A percentile compares a stretch with the other conserved stretches of the same genome.
Evolutionary conservation across 2,888 invertebrate species (phyloP).

Genomic region (Harpagoxenus sublaevis): DNA sequence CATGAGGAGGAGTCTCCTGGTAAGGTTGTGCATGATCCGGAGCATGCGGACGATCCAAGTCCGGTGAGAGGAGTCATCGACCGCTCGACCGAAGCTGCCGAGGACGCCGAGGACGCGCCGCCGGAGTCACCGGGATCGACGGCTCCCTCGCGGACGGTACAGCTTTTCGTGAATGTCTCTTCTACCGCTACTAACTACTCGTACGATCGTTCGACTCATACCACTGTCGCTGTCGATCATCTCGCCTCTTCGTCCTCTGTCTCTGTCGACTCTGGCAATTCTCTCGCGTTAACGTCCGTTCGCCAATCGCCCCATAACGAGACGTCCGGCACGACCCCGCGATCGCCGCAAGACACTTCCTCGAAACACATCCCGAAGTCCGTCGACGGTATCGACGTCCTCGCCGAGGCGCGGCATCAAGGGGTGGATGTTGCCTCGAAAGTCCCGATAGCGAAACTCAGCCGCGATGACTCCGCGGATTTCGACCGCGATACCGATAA

Average conservation of each 20-base stretch:
- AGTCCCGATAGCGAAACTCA: slow-evolving; percentile 13
- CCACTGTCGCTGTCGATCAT: slow-evolving; percentile 55
- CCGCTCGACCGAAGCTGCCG: slow-evolving; percentile 13
- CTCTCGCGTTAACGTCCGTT: slow-evolving; percentile 38
- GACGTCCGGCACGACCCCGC: background rate
- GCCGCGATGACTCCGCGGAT: slow-evolving; percentile 10
- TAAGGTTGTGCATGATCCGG: slow-evolving; percentile 76
- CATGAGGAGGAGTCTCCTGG: slow-evolving; percentile 73
- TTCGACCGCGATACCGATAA: slow-evolving; percentile 31
- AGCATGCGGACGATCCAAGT: slow-evolving; percentile 61
- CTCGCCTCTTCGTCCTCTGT: slow-evolving; percentile 59
- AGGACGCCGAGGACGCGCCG: slow-evolving; percentile 16
- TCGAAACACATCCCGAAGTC: background rate
- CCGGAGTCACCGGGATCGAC: slow-evolving; percentile 50
- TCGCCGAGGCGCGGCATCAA: slow-evolving; percentile 18
- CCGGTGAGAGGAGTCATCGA: slow-evolving; percentile 35
- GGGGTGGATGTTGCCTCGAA: slow-evolving; percentile 14
- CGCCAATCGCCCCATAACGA: background rate
- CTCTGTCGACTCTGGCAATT: slow-evolving; percentile 55
- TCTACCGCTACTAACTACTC: slow-evolving; percentile 68
- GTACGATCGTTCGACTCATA: slow-evolving; percentile 63
- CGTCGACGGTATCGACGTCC: background rate
- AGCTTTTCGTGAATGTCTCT: slow-evolving; percentile 58
- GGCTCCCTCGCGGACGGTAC: slow-evolving; percentile 42
- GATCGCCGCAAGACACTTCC: background rate